Evolutionary conservation across 2,888 invertebrate species (phyloP), one percentile per base, ranked within the genome.

Genomic region (Parnassius glacialis): DNA sequence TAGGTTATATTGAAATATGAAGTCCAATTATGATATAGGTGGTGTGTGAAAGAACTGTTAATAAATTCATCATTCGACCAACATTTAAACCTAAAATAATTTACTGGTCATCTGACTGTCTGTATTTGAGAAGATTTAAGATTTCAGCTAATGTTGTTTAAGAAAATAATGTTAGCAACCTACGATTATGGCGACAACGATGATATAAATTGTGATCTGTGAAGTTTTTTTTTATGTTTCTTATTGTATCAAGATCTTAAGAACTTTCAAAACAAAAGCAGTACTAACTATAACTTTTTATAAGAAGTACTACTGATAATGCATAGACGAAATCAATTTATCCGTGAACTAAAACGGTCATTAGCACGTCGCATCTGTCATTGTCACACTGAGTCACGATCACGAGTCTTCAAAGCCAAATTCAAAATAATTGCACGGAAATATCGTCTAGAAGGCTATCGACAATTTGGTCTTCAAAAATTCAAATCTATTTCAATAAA

Each of bases 361-460:
- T 82, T 80, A 80, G 74, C 80, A 75, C 74, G 69, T 73, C 65
- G 64, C 64, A 52, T 70, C 74, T 72, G 80, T 81, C 75, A 76
- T 68, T 75, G 71, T 69, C 68, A 67, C 59, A 65, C 62, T 78
- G 75, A 80, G 70, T 83, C 83, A 83, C 67, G 67, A 64, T 83
- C 83, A 83, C 67, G 67, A 64, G 62, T 52, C 55, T 57, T 61
- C 59, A 51, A 62, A 20, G 52, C 43, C 65, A 52, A 34, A 34
- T 34, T 34, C 44, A 11, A 60, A 57, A 60, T 67, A 63, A 67
- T 62, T 54, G 53, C 13, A 45, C 62, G 65, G 57, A 59, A 64
- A 57, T 59, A 16, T 34, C 34, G 34, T 7, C 34, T 55, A 56
- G 62, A 62, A 66, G 62, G 62, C 60, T 64, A 57, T 57, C 52